These are phyloP conservation scores for Hylomyscus alleni DNA, from an alignment of 2,797 vertebrate species.

Conservation along the genomic window DNA sequence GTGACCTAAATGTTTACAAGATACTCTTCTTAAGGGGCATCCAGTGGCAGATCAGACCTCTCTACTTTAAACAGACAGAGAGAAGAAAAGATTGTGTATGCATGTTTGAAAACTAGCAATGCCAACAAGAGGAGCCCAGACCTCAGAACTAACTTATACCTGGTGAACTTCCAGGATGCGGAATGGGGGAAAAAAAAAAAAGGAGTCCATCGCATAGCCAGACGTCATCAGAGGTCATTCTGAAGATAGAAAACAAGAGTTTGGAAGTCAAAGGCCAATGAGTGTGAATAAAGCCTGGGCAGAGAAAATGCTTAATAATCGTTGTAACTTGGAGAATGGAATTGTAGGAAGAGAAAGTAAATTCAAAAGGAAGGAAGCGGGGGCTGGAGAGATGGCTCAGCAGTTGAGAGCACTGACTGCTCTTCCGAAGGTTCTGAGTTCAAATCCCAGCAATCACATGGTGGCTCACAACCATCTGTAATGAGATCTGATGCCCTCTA, in stretches of 20 bases:
- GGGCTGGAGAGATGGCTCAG: no score
- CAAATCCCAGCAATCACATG: no score
- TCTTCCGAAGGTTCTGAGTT: no score
- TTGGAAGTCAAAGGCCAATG: neutral
- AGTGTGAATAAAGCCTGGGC: neutral
- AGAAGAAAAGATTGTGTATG: neutral
- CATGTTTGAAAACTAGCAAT: neutral
- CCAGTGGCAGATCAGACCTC: constrained; percentile 32
- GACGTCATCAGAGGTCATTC: neutral
- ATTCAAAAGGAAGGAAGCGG: neutral
- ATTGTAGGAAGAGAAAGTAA: neutral
- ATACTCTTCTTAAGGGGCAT: neutral
- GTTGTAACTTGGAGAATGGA: neutral
- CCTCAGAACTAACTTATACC: neutral
- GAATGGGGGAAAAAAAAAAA: neutral
- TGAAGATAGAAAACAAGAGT: constrained; percentile 48
- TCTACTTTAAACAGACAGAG: constrained; percentile 12
- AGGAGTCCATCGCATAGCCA: neutral
- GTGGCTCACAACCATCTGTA: no score
- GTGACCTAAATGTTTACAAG: constrained; percentile 35
- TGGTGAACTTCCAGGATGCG: neutral
- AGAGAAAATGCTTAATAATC: neutral
- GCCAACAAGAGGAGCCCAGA: neutral
- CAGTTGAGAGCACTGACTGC: no score
- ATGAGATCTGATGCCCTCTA: no score